These are phyloP conservation scores for Vicugna pacos DNA, from an alignment of 2,113 vertebrate genomes.

Conservation along the genomic window DNA sequence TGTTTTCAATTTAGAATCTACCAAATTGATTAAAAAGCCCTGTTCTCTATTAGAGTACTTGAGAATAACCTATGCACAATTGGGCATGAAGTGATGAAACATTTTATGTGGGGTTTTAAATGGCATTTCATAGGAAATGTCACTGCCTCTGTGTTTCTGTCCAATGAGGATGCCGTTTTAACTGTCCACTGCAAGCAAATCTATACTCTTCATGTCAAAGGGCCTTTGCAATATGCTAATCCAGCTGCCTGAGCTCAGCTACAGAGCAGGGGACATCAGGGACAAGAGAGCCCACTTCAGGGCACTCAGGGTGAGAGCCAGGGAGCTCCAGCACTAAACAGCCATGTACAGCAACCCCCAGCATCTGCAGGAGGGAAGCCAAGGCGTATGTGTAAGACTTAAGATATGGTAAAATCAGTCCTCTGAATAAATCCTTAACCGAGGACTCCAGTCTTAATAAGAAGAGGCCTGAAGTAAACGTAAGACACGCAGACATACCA, in stretches of 20 bases:
- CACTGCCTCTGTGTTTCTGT: neutral
- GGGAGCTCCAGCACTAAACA: neutral
- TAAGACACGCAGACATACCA: neutral
- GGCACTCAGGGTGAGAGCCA: neutral
- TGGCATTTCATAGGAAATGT: neutral
- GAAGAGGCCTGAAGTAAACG: neutral
- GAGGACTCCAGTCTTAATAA: neutral
- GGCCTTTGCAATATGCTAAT: conserved; percentile 19
- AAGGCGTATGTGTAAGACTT: neutral
- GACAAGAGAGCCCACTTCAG: neutral
- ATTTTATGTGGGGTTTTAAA: conserved; percentile 8
- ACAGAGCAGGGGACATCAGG: neutral
- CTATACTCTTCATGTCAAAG: neutral
- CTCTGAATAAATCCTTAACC: neutral
- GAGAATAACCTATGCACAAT: neutral
- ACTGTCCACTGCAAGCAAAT: neutral
- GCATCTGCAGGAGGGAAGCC: neutral
- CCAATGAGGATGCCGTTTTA: neutral
- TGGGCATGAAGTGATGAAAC: neutral
- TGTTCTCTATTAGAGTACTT: neutral
- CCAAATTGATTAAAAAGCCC: conserved; percentile 2
- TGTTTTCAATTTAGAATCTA: conserved; percentile 50
- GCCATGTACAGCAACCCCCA: neutral
- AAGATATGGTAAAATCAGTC: neutral
- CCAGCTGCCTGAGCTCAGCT: conserved; percentile 39